A percentile compares a stretch with the other conserved stretches of the same genome.
These are phyloP conservation scores for Sinocyclocheilus rhinocerous DNA, from an alignment of 2,113 vertebrate genomes.

Conservation along the genomic window DNA sequence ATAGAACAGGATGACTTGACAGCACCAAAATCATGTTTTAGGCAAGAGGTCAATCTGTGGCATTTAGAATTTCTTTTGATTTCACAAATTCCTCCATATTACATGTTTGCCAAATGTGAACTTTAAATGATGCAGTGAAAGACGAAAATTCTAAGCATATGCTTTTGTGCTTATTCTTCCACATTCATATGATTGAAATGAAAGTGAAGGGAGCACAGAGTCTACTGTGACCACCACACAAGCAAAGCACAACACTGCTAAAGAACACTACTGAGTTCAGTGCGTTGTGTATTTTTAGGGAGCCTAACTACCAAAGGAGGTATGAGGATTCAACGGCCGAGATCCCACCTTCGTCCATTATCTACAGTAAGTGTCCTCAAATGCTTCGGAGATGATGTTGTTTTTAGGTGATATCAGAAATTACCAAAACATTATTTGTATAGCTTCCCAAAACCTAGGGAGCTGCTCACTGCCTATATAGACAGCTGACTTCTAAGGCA, in stretches of 20 bases:
- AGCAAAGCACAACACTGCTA: not conserved
- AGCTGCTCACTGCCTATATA: not conserved
- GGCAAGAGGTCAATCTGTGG: not conserved
- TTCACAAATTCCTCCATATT: not conserved
- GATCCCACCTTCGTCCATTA: constrained; percentile 56
- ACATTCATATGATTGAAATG: not conserved
- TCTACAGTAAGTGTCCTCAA: constrained; percentile 67
- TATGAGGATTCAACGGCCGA: constrained; percentile 66
- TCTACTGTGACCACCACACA: not conserved
- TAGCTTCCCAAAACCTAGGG: no score
- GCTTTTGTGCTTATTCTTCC: not conserved
- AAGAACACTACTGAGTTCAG: not conserved
- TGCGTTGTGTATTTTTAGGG: constrained; percentile 75
- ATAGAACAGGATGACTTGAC: not conserved
- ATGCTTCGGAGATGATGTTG: not conserved
- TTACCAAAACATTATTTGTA: not conserved
- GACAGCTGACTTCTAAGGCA: not conserved
- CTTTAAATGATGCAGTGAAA: not conserved
- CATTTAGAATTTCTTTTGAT: not conserved
- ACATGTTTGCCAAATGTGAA: not conserved
- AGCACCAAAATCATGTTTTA: no score
- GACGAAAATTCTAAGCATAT: not conserved
- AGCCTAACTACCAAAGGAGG: constrained; percentile 73
- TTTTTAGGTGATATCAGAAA: not conserved
- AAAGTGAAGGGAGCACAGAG: not conserved